These are phyloP conservation scores for Saguinus oedipus DNA, from an alignment of 2,797 vertebrate genomes.

Conservation along the genomic window DNA sequence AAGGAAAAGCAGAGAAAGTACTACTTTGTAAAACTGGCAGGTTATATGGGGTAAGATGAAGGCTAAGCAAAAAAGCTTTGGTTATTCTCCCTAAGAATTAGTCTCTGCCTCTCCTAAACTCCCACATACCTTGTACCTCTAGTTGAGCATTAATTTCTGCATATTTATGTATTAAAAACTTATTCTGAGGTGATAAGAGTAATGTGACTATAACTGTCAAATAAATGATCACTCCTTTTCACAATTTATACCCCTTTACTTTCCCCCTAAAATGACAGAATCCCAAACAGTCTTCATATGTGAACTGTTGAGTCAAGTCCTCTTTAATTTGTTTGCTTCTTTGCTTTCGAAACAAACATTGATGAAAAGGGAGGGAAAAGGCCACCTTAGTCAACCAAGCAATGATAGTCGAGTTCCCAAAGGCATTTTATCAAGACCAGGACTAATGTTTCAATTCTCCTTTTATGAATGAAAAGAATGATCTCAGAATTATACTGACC, in stretches of 20 bases:
- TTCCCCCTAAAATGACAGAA: not conserved
- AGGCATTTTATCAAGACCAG: not conserved
- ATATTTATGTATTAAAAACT: not conserved
- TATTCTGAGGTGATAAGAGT: not conserved
- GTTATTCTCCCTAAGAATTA: not conserved
- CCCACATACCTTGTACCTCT: not conserved
- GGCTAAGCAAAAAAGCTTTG: not conserved
- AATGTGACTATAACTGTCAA: not conserved
- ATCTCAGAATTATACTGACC: not conserved
- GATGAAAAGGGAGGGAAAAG: not conserved
- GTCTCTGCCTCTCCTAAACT: not conserved
- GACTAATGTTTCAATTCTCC: not conserved
- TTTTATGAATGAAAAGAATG: not conserved
- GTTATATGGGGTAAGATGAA: not conserved
- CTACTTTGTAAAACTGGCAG: not conserved
- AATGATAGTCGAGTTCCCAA: not conserved
- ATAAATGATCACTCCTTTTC: not conserved
- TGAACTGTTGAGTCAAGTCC: not conserved
- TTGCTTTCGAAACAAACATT: not conserved
- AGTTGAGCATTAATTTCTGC: not conserved
- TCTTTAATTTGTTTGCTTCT: not conserved
- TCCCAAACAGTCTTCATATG: not conserved
- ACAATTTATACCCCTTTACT: not conserved
- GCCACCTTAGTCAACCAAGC: not conserved
- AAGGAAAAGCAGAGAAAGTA: not conserved